Conservation (phyloP, 1,140 invertebrate genomes). For the Cotesia typhae region DNA sequence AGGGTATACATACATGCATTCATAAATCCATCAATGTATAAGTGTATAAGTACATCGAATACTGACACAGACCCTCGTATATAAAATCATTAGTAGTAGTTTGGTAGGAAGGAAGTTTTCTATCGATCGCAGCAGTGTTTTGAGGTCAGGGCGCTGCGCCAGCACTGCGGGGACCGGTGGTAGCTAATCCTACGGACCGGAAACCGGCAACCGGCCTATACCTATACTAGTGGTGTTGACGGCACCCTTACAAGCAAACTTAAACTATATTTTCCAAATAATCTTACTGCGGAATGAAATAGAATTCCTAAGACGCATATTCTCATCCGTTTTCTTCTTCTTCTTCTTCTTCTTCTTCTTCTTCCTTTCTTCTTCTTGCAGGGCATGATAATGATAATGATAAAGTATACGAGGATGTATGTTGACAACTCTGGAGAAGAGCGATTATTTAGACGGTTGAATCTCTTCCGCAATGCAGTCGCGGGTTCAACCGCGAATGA, state of each 20-base stretch:
- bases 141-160: slow-evolving; percentile 59
- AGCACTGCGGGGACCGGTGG: slow-evolving; percentile 52
- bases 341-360: not conserved
- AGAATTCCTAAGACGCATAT: too few species aligned
- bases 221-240: slow-evolving; percentile 11
- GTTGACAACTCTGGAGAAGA: too few species aligned
- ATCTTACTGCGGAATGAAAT: not conserved
- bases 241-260: not conserved
- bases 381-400: not conserved
- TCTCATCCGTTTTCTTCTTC: not conserved
- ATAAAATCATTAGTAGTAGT: slow-evolving; percentile 1
- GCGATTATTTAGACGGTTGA: slow-evolving; percentile 11
- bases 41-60: slow-evolving; percentile 5
- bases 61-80: not conserved
- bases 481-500: not conserved
- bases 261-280: slow-evolving; percentile 5
- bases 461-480: slow-evolving; percentile 12
- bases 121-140: slow-evolving; percentile 54
- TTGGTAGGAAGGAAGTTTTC: slow-evolving; percentile 55
- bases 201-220: slow-evolving; percentile 38
- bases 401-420: not conserved
- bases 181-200: slow-evolving; percentile 40
- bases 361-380: not conserved
- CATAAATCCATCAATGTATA: slow-evolving; percentile 24
- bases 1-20: slow-evolving; percentile 21